Evolutionary conservation across 2,113 vertebrate species (phyloP).

Genomic region (Amblyornis subalaris): DNA sequence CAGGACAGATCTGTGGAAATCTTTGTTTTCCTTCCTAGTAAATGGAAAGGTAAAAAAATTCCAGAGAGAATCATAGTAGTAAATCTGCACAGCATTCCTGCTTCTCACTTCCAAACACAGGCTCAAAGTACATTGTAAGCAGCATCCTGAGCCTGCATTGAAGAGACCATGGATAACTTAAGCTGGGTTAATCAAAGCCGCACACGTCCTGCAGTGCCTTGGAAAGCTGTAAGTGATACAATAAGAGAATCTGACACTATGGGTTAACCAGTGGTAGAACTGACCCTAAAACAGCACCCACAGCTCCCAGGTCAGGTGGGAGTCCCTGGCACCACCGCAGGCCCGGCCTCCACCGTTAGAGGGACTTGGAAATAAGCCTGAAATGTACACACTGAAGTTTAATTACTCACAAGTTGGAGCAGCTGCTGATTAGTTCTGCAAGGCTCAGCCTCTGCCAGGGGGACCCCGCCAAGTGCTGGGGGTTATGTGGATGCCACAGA

Average conservation of each 20-base stretch:
- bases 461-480: fast-evolving
- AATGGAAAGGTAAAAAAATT: background rate
- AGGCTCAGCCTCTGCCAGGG: background rate
- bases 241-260: background rate
- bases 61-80: background rate
- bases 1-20: background rate
- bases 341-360: fast-evolving
- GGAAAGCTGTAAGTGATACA: background rate
- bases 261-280: background rate
- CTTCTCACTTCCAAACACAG: background rate
- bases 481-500: background rate
- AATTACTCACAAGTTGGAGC: background rate
- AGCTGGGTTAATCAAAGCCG: background rate
- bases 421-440: background rate
- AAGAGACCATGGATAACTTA: background rate
- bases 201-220: background rate
- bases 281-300: background rate
- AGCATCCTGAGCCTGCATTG: background rate
- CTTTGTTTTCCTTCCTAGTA: background rate
- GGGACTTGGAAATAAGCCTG: background rate
- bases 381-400: background rate
- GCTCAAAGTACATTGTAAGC: background rate
- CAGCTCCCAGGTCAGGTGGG: background rate
- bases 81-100: background rate
- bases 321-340: fast-evolving